These are phyloP conservation scores for Melanotaenia pygmaea DNA, from an alignment of 2,797 vertebrate genomes.

Conservation along the genomic window DNA sequence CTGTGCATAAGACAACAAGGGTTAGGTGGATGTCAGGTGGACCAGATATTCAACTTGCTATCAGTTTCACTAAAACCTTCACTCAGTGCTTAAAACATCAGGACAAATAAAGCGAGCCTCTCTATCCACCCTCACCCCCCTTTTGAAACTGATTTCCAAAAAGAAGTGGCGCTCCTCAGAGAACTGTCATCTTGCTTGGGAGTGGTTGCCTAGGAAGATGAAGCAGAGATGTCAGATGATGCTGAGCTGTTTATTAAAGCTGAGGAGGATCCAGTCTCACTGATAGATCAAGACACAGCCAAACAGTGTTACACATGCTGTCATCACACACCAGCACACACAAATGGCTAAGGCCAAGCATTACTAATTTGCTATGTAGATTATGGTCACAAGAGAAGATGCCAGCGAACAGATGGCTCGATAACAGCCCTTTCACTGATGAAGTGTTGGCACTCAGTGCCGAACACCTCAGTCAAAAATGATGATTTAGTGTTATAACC, in stretches of 20 bases:
- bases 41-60: conserved; percentile 67
- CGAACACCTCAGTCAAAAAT: conserved; percentile 10
- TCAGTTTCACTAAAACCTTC: conserved; percentile 62
- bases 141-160: conserved; percentile 53
- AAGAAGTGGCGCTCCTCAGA: conserved; percentile 29
- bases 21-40: conserved; percentile 64
- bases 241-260: conserved; percentile 66
- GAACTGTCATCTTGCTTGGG: conserved; percentile 60
- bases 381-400: conserved; percentile 41
- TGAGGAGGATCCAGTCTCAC: conserved; percentile 54
- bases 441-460: conserved; percentile 1
- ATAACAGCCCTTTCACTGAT: conserved; percentile 14
- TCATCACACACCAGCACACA: conserved; percentile 49
- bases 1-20: conserved; percentile 52
- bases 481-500: neutral
- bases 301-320: conserved; percentile 43
- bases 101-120: conserved; percentile 50
- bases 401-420: conserved; percentile 36
- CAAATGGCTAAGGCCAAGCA: conserved; percentile 29
- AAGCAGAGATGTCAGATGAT: conserved; percentile 65
- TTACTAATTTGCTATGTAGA: conserved; percentile 48
- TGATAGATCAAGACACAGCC: conserved; percentile 59
- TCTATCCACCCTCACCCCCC: conserved; percentile 29
- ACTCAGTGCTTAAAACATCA: conserved; percentile 49
- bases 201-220: conserved; percentile 61